Percentiles rank a stretch among this genome's conserved stretches.
These are phyloP conservation scores for Botia almorhae DNA, from an alignment of 2,797 vertebrate species.

Conservation along the genomic window DNA sequence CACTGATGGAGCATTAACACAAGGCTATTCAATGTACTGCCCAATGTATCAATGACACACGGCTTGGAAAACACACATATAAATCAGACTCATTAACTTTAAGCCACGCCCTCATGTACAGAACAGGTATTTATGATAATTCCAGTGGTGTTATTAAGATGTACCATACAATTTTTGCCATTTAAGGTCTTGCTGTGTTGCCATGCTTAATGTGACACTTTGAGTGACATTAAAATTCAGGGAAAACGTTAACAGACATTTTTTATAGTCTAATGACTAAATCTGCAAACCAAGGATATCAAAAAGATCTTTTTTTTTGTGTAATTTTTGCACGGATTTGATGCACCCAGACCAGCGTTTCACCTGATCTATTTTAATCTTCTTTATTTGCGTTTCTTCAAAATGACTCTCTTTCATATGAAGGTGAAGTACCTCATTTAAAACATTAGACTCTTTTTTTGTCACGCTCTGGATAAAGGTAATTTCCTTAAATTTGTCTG, in stretches of 20 bases:
- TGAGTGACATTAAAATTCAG: not conserved
- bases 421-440: not conserved
- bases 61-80: not conserved
- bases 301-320: too few species aligned
- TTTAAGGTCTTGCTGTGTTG: not conserved
- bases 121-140: too few species aligned
- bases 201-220: not conserved
- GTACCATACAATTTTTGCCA: not conserved
- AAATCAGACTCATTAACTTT: not conserved
- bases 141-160: too few species aligned
- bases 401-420: not conserved
- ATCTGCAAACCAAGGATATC: too few species aligned
- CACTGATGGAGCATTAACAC: not conserved
- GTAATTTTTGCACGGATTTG: not conserved
- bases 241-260: not conserved
- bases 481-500: slow-evolving; percentile 46
- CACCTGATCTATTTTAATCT: not conserved
- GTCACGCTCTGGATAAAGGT: not conserved
- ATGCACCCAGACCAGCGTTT: not conserved
- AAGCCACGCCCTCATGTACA: too few species aligned
- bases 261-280: not conserved
- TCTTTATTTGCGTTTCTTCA: not conserved
- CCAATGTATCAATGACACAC: not conserved
- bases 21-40: not conserved
- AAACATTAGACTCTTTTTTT: not conserved